Conservation (phyloP, 2,797 vertebrate species). For the Denticeps clupeoides region DNA sequence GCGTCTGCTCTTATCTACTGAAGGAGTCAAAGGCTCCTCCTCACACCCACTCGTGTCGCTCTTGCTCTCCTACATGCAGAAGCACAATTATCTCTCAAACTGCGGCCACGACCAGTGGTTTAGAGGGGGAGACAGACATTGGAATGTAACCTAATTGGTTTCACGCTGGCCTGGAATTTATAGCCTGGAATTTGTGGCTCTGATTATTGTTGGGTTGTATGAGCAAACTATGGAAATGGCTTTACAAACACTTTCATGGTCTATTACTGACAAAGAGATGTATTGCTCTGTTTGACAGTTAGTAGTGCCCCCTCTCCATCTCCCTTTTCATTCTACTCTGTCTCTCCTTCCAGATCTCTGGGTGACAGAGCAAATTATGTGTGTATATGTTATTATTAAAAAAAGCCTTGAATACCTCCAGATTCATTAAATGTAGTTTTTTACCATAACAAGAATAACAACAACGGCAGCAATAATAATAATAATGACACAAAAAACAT, state of each 20-base stretch:
- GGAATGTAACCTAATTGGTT: constrained; percentile 33
- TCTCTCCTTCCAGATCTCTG: background rate
- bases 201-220: constrained; percentile 39
- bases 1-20: background rate
- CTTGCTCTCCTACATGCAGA: constrained; percentile 14
- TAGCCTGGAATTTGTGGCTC: constrained; percentile 46
- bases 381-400: too few relatives aligned
- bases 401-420: too few relatives aligned
- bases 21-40: background rate
- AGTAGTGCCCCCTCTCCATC: background rate
- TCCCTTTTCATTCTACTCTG: background rate
- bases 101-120: constrained; percentile 22
- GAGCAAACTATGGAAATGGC: constrained; percentile 39
- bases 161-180: constrained; percentile 35
- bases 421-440: too few relatives aligned
- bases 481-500: too few relatives aligned
- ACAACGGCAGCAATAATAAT: too few relatives aligned
- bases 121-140: background rate
- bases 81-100: constrained; percentile 34
- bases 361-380: background rate
- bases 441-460: too few relatives aligned
- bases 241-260: constrained; percentile 48
- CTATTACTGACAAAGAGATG: constrained; percentile 40
- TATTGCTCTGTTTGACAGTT: constrained; percentile 25
- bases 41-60: background rate